These are phyloP conservation scores for Drosophila trapezifrons DNA, from an alignment of 1,140 invertebrate species.

Conservation along the genomic window DNA sequence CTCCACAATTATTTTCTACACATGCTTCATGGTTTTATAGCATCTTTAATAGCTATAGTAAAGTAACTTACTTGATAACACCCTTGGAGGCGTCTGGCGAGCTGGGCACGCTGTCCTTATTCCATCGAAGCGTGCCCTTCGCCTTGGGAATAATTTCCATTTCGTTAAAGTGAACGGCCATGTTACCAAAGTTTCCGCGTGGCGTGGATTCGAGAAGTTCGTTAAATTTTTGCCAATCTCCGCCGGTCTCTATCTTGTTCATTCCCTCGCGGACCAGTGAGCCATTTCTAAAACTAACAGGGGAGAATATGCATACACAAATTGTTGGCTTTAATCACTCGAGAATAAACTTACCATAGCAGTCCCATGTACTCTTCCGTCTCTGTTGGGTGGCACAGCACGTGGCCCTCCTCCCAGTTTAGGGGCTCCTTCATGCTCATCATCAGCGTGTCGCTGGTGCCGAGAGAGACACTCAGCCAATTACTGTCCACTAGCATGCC, in stretches of 20 bases:
- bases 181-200: slow-evolving; percentile 95
- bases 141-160: slow-evolving; percentile 92
- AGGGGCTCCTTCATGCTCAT: slow-evolving; percentile 90
- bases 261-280: slow-evolving; percentile 95
- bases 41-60: background rate
- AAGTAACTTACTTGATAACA: slow-evolving; percentile 64
- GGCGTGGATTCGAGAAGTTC: slow-evolving; percentile 92
- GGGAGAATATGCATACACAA: background rate
- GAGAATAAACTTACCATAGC: slow-evolving; percentile 88
- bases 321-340: slow-evolving; percentile 5
- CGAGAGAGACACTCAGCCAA: slow-evolving; percentile 95
- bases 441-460: slow-evolving; percentile 96
- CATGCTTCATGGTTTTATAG: no score
- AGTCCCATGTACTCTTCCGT: slow-evolving; percentile 92
- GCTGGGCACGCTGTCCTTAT: slow-evolving; percentile 37
- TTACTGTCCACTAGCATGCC: slow-evolving; percentile 92
- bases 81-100: slow-evolving; percentile 67
- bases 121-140: slow-evolving; percentile 76
- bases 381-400: slow-evolving; percentile 94
- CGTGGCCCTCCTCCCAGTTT: slow-evolving; percentile 90
- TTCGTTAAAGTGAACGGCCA: slow-evolving; percentile 94
- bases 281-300: slow-evolving; percentile 95
- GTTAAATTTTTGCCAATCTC: slow-evolving; percentile 94
- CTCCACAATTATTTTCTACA: no score
- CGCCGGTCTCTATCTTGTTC: slow-evolving; percentile 89